Conservation (phyloP, 2,113 vertebrate species). For the Plecturocebus donacophilus region DNA sequence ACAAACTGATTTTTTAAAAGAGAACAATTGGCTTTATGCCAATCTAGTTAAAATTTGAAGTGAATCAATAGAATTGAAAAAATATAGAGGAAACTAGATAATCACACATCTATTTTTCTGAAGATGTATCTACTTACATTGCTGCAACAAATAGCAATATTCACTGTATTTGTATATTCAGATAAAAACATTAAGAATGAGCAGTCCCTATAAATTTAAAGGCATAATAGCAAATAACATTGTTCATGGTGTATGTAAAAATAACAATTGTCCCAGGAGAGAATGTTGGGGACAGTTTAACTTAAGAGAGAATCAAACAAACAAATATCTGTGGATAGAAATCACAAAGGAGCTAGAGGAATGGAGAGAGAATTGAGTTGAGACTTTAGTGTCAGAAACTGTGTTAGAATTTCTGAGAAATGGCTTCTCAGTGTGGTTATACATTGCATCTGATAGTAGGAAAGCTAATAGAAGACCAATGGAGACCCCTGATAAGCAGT, state of each 20-base stretch:
- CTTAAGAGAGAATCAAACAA: neutral
- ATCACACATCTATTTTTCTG: neutral
- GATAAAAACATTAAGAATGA: neutral
- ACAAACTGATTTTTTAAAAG: neutral
- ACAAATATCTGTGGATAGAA: accelerated
- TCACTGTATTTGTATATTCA: neutral
- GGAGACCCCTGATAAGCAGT: neutral
- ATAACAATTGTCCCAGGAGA: neutral
- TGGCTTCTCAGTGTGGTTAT: neutral
- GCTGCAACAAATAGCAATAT: neutral
- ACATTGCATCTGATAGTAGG: neutral
- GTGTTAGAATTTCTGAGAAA: neutral
- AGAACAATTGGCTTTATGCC: neutral
- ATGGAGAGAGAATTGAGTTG: no score
- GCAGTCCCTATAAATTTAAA: neutral
- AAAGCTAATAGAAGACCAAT: neutral
- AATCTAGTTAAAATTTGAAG: neutral
- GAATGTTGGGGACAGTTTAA: neutral
- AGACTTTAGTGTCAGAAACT: neutral
- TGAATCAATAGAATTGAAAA: neutral
- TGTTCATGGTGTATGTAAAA: neutral
- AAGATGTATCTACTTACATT: neutral
- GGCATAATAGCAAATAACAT: neutral
- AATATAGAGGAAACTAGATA: neutral
- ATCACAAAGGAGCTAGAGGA: neutral